Evolutionary conservation across 1,140 invertebrate species (phyloP), one percentile per base, ranked within the genome.

Genomic region (Anadara kagoshimensis): DNA sequence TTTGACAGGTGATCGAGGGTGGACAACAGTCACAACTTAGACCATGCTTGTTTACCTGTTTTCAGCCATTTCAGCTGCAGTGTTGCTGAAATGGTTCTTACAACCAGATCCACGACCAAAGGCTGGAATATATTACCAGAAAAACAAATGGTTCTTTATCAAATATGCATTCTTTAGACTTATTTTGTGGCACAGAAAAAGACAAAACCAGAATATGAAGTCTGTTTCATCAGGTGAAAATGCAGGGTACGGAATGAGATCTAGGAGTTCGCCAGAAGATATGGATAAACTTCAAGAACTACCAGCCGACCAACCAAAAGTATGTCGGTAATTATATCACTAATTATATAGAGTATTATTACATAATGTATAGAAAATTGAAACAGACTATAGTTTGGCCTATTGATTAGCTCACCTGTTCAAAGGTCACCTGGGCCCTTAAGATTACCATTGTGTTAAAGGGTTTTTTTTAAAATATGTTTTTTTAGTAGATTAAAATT

Each of bases 241-340:
- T 51, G 86, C 87, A 54, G 90, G 90, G 0, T 89, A 89, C 65
- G 91, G 91, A 12, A 81, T 89, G 49, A 91, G 89, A 63, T 89
- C 90, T 0, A 90, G 90, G 83, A 84, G 62, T 44, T 78, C 79
- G 22, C 75, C 84, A 0, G 86, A 85, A 66, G 89, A 91, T 36
- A 91, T 94, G 91, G 93, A 94, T 45, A 89, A 88, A 69, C 86
- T 91, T 0, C 93, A 93, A 81, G 85, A 83, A 4, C 86, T 94
- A 3, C 92, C 92, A 5, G 81, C 90, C 47, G 75, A 80, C n/a
- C 90, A 93, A 75, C 88, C 90, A 24, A 76, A 83, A 75, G 89
- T 88, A 69, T 73, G 66, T 51, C 45, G 14, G 26, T 51, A n/a
- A n/a, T n/a, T n/a, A n/a, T n/a, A n/a, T n/a, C n/a, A n/a, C n/a